Percentiles rank a stretch among this genome's conserved stretches.
phyloP scores from a whole-genome alignment of 2,888 invertebrate species.

The Drosophila pullipes region DNA sequence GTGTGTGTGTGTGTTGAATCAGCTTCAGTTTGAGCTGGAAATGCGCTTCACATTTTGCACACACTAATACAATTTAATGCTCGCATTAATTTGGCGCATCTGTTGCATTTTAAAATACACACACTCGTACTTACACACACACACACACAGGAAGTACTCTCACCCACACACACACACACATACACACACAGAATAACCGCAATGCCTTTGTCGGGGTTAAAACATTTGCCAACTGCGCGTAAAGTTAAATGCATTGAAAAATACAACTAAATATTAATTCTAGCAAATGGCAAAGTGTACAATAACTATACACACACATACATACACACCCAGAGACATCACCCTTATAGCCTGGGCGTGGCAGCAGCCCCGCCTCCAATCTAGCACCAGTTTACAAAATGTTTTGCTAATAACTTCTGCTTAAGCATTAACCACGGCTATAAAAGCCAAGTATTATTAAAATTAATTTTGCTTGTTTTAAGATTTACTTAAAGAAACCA shows the following conservation, averaged over 20 bases:
- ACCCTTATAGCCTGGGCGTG: conserved; percentile 58
- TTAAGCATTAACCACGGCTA: conserved; percentile 15
- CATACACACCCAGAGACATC: not conserved
- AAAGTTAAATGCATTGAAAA: conserved; percentile 70
- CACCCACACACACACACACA: not conserved
- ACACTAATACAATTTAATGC: conserved; percentile 80
- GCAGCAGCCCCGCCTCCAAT: conserved; percentile 14
- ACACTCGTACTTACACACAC: conserved; percentile 22
- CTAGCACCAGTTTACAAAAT: conserved; percentile 43
- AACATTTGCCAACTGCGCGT: conserved; percentile 65
- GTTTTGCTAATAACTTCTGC: conserved; percentile 38
- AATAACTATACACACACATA: not conserved
- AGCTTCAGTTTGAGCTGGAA: conserved; percentile 43
- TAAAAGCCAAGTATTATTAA: not conserved
- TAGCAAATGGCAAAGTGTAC: conserved; percentile 40
- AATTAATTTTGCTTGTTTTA: not conserved
- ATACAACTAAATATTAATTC: conserved; percentile 76
- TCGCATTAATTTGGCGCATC: conserved; percentile 81
- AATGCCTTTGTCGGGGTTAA: conserved; percentile 49
- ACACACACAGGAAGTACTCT: conserved; percentile 1
- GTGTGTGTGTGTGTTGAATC: conserved; percentile 4
- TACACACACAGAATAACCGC: conserved; percentile 45
- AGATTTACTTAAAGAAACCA: not conserved
- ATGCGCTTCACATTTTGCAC: conserved; percentile 75
- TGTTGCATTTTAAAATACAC: conserved; percentile 78